Conservation (phyloP, 2,797 vertebrate genomes). For the Cryptoprocta ferox region DNA sequence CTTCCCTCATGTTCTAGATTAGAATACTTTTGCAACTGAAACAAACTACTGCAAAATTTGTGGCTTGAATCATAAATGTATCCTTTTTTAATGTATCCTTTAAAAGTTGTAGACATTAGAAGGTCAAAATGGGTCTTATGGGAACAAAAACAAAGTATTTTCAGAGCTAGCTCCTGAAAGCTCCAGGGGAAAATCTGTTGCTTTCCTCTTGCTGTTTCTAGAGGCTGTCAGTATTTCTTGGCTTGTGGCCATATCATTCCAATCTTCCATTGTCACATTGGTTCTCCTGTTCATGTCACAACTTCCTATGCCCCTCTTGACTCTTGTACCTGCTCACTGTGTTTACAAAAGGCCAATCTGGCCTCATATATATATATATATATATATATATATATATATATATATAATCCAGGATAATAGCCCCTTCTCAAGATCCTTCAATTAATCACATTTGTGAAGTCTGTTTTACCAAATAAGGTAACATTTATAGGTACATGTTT, state of each 20-base stretch:
- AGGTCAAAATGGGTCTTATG: not conserved
- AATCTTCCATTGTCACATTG: not conserved
- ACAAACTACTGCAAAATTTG: not conserved
- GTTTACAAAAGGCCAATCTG: not conserved
- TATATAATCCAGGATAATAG: not conserved
- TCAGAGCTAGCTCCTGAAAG: not conserved
- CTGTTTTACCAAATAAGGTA: not conserved
- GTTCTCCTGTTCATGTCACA: not conserved
- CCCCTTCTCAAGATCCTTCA: not conserved
- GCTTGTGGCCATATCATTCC: not conserved
- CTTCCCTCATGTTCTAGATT: not conserved
- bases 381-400: too few relatives aligned
- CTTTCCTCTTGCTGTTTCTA: not conserved
- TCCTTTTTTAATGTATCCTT: not conserved
- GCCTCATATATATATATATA: too few relatives aligned
- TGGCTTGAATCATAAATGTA: not conserved
- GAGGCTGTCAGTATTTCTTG: not conserved
- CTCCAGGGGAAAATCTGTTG: not conserved
- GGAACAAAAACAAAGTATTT: not conserved
- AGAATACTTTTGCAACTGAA: not conserved
- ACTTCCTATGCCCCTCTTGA: not conserved
- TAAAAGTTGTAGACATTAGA: not conserved
- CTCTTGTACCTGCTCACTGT: not conserved
- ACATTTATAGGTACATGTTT: not conserved
- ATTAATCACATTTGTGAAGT: not conserved